Evolutionary conservation across 2,113 vertebrate species (phyloP).

Genomic region (Anarrhichthys ocellatus): DNA sequence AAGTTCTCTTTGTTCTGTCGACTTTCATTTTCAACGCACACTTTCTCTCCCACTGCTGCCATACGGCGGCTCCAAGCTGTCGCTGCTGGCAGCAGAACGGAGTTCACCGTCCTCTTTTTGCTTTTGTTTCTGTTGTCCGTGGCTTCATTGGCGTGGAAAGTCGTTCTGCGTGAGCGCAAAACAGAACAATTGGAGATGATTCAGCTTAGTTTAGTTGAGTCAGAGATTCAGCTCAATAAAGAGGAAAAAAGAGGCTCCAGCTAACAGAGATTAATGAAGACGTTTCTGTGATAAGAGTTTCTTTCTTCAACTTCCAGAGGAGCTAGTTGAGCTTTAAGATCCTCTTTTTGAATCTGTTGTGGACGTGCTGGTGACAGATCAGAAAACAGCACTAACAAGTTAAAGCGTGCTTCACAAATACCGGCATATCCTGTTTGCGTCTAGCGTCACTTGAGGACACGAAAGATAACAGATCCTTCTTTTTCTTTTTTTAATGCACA

Average conservation of each 20-base stretch:
- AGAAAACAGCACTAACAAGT: background rate
- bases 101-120: conserved; percentile 15
- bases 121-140: conserved; percentile 29
- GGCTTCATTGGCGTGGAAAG: conserved; percentile 27
- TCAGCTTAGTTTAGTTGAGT: conserved; percentile 10
- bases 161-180: conserved; percentile 12
- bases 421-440: background rate
- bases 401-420: background rate
- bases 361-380: too few relatives aligned
- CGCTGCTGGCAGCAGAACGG: conserved; percentile 56
- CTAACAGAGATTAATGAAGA: conserved; percentile 9
- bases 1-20: conserved; percentile 70
- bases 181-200: conserved; percentile 29
- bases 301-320: too few relatives aligned
- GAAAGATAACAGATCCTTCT: background rate
- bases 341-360: too few relatives aligned
- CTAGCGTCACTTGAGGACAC: background rate
- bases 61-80: conserved; percentile 70
- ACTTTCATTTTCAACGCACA: conserved; percentile 28
- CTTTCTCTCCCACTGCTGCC: conserved; percentile 60
- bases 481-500: conserved; percentile 63
- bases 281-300: background rate
- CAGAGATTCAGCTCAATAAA: conserved; percentile 21
- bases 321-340: too few relatives aligned
- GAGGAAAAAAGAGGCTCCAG: background rate